Evolutionary conservation across 2,888 invertebrate genomes (phyloP).

Genomic region (Ochropleura plecta): DNA sequence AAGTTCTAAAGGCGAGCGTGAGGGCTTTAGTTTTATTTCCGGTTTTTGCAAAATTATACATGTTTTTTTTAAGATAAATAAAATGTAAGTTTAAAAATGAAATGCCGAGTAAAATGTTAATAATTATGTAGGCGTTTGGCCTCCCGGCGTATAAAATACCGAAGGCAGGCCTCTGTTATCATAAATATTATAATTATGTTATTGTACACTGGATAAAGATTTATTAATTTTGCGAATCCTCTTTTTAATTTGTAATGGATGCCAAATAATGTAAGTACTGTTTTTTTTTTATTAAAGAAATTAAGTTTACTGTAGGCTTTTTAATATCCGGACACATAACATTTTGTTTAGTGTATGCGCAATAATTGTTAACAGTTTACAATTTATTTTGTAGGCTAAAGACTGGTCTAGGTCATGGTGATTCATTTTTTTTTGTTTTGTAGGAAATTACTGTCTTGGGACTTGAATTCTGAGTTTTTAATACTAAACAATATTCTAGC

Average conservation of each 20-base stretch:
- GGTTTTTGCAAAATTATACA: background rate
- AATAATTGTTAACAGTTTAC: background rate
- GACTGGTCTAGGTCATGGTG: background rate
- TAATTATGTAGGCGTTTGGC: background rate
- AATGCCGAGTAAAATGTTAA: background rate
- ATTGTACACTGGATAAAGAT: background rate
- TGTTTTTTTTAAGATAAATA: background rate
- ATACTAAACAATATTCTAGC: background rate
- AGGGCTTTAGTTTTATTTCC: constrained; percentile 5
- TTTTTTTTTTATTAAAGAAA: background rate
- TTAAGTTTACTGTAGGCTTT: background rate
- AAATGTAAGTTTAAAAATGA: background rate
- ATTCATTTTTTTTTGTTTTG: background rate
- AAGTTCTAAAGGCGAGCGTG: constrained; percentile 21
- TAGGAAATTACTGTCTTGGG: background rate
- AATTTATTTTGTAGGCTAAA: background rate
- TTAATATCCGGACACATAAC: constrained; percentile 18
- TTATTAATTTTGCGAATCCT: background rate
- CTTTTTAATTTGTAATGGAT: constrained; percentile 3
- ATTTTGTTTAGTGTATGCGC: background rate
- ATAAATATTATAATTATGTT: background rate
- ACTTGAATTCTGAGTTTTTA: background rate
- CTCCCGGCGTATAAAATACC: background rate
- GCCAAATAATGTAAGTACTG: background rate
- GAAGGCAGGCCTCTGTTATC: background rate